Base-by-base conservation (phyloP, 1,140 invertebrate species). In the Melanaphis sacchari region DNA sequence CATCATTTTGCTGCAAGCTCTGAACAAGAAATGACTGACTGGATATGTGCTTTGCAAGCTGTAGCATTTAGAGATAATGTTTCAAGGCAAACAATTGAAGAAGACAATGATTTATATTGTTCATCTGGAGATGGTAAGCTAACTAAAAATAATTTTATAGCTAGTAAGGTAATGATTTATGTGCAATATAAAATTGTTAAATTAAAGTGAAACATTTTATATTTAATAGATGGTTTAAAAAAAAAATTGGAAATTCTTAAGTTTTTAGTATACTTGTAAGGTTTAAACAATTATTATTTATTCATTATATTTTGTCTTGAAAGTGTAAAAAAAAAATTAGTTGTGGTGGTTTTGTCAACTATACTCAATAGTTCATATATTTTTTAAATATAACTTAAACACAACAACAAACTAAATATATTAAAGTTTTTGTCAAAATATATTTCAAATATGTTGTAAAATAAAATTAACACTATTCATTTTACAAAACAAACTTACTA, bases 101-200 rank as follows among this genome's bases (percentile, higher is more conserved):
- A 98, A 96, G 97, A 98, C 94, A 98, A 98, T 95, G 97, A 98
- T 95, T 95, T 98, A 5, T 98, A 98, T 94, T 98, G 97, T 94
- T 97, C 97, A 46, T 97, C 97, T 94, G 97, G 96, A 54, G 97
- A 98, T 95, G 97, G 95, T 95, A 94, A 94, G 88, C 31, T 24
- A 54, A 89, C 36, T 76, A 18, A n/a, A 76, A 76, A 76, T 5
- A 18, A 5, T 76, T 76, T 36, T 76, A 7, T 76, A 18, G 15
- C 54, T 59, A 31, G 9, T 31, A 31, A 9, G 26, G 7, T 4
- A 31, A 59, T 59, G 54, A 31, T 59, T 59, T 59, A 11, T 31
- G 3, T 31, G 9, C 3, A 59, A 31, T 59, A 15, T 59, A 76
- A 76, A 76, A 76, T 76, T n/a, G 1, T 76, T 6, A n/a, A 76